These are phyloP conservation scores for Xylota segnis DNA, from an alignment of 2,888 invertebrate species.

Conservation along the genomic window DNA sequence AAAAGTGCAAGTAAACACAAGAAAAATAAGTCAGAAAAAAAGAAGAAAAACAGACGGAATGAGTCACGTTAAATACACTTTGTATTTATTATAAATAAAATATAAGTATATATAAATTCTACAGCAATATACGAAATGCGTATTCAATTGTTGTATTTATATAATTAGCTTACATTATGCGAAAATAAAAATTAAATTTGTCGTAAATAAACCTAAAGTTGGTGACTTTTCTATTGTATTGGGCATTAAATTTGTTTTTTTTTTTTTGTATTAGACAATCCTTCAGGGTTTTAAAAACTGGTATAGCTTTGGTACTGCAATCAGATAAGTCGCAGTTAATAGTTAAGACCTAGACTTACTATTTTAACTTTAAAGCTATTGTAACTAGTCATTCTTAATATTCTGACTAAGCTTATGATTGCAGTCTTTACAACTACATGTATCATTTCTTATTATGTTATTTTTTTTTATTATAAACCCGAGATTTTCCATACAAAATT, in stretches of 20 bases:
- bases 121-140: conserved; percentile 41
- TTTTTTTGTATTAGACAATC: too few relatives aligned
- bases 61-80: conserved; percentile 53
- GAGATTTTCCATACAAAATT: too few relatives aligned
- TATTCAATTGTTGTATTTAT: conserved; percentile 60
- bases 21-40: conserved; percentile 87
- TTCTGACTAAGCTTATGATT: too few relatives aligned
- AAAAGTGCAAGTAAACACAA: conserved; percentile 89
- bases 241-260: not conserved
- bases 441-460: too few relatives aligned
- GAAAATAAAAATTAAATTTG: conserved; percentile 52
- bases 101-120: conserved; percentile 43
- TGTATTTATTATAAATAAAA: conserved; percentile 37
- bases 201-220: conserved; percentile 64
- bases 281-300: too few relatives aligned
- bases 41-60: conserved; percentile 78
- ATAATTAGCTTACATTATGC: conserved; percentile 47
- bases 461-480: too few relatives aligned
- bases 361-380: too few relatives aligned
- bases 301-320: too few relatives aligned
- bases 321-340: too few relatives aligned
- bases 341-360: too few relatives aligned
- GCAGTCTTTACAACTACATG: too few relatives aligned
- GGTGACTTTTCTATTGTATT: conserved; percentile 44
- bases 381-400: too few relatives aligned